These are phyloP conservation scores for Calephelis nemesis DNA, from an alignment of 1,140 invertebrate genomes.

Conservation along the genomic window DNA sequence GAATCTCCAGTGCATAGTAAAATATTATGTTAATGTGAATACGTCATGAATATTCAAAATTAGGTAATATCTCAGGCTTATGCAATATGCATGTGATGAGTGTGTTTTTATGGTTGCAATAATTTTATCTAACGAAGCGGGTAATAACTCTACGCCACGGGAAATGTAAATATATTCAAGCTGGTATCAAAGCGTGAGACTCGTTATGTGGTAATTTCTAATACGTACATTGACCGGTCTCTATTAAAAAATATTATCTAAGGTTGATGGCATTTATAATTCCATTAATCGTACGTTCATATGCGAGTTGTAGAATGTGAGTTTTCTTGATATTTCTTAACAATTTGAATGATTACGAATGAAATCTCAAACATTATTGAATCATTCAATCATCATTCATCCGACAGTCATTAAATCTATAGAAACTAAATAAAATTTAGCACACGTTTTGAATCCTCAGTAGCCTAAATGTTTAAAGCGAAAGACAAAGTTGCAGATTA, in stretches of 20 bases:
- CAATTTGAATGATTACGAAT: no score
- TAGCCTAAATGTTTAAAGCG: no score
- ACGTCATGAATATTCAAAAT: slow-evolving; percentile 18
- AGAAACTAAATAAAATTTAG: no score
- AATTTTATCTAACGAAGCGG: slow-evolving; percentile 14
- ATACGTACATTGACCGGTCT: slow-evolving; percentile 12
- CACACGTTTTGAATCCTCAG: no score
- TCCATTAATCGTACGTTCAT: no score
- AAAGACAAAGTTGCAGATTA: no score
- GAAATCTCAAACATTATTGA: no score
- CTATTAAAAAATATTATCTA: slow-evolving; percentile 6
- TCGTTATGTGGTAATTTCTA: slow-evolving; percentile 8
- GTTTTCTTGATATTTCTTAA: no score
- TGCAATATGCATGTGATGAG: slow-evolving; percentile 18
- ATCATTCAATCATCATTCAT: no score
- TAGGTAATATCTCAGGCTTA: slow-evolving; percentile 19
- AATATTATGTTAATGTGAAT: neutral
- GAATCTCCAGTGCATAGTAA: no score
- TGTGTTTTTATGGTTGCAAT: slow-evolving; percentile 1
- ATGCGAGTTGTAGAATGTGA: no score
- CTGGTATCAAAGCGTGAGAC: slow-evolving; percentile 14
- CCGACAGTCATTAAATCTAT: no score
- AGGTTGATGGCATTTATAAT: slow-evolving; percentile 11
- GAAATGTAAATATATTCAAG: neutral
- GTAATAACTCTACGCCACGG: neutral